Evolutionary conservation across 2,113 vertebrate species (phyloP), one percentile per base, ranked within the genome.

Genomic region (Gavialis gangeticus): DNA sequence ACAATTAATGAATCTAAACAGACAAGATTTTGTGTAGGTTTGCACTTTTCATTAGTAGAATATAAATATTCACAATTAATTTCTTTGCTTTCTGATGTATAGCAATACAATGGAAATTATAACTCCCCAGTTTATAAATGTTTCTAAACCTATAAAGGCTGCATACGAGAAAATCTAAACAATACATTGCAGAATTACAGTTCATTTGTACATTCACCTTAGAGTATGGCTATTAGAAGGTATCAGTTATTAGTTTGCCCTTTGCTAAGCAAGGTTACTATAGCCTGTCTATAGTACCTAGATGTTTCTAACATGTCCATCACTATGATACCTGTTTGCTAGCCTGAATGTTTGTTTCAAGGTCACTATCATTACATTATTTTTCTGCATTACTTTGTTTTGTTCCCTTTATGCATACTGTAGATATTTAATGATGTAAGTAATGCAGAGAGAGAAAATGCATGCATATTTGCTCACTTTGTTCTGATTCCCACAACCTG

Each of bases 321-420:
- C 58, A 54, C 59, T 78, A 4, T 1, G 2, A 22, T 82, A 16
- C 79, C 75, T 81, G 75, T 75, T 88, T 93, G 75, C 82, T 81
- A 77, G 80, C 66, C 79, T 64, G 60, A 54, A 55, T 64, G 46
- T 55, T 78, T 69, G 78, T 83, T 93, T 94, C 87, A 90, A 79
- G 56, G 75, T 93, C 60, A 21, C 91, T 81, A 1, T 87, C 18
- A 86, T 64, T 28, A 56, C 75, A 25, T 17, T 88, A 22, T 55
- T 2, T 37, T 34, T 25, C 85, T 77, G 22, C 21, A 57, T 82
- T 71, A 84, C 77, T 96, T 95, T 89, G 62, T 91, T 95, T 85
- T 66, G 16, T 78, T 77, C 30, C 58, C 46, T 85, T 2, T 1
- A 3, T 90, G 91, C 82, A 60, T 78, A 83, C 58, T 6, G 14